Evolutionary conservation across 2,113 vertebrate species (phyloP), one percentile per base, ranked within the genome.

Genomic region (Seriola aureovittata): DNA sequence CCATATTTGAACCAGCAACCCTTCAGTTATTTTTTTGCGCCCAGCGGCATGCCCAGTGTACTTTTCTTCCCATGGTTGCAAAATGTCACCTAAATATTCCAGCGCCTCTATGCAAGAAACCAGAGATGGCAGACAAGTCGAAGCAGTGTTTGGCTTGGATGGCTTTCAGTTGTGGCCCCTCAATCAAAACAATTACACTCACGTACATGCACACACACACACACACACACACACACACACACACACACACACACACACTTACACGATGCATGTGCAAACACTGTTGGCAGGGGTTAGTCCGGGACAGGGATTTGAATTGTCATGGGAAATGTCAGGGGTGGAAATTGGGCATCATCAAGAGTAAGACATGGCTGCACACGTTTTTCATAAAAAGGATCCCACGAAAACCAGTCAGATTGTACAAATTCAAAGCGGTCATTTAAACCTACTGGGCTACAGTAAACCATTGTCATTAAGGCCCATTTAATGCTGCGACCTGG

Each of bases 391-490:
- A 71, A 70, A 60, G 21, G 23, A 66, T 83, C 40, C 23, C 36
- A 46, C 73, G 10, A 81, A 86, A 79, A 74, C 8, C 40, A 73
- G 38, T 70, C 12, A 69, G 2, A 78, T 57, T 38, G 58, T 29
- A n/a, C 1, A 3, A 60, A 58, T 83, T 87, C 11, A 68, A 60
- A 92, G 29, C 77, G 78, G 66, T 46, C 38, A 14, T 80, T 58
- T 65, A 50, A 82, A 74, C 65, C 73, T 48, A 25, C 32, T 52
- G 72, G 25, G 23, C 50, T 69, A 5, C 58, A n/a, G 60, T 77
- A 75, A 86, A 69, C 67, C n/a, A 2, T 75, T 71, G 34, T 73
- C 77, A 85, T 86, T 90, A 89, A 82, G 38, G 34, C 59, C 57
- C 44, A 34, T 82, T 87, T 85, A n/a, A 32, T 36, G 23, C 77